Evolutionary conservation across 2,113 vertebrate genomes (phyloP), one percentile per base, ranked within the genome.

Genomic region (Cololabis saira): DNA sequence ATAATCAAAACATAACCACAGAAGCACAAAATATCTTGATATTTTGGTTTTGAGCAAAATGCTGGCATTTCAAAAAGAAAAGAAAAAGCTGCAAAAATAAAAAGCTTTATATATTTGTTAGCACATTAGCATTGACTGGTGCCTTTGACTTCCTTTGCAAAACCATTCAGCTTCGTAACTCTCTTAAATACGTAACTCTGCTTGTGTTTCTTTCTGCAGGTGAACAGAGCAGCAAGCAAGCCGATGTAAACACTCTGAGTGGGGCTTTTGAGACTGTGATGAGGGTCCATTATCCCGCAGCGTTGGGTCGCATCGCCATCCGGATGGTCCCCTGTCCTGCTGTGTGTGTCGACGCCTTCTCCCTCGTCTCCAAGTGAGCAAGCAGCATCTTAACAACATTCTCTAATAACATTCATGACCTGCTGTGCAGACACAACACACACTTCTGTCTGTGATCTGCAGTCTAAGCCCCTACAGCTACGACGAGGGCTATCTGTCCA

Each of bases 381-480:
- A 24, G 0, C 30, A 14, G 27, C 3, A 5, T 59, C 49, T 55
- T 27, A 55, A 50, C 40, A 24, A 50, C 40, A 49, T 4, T 22
- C 40, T 37, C 41, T 59, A 0, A 15, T 2, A 16, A 19, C 7
- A 12, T 1, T n/a, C 10, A 2, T 5, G 9, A 6, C 53, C 40
- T 12, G 22, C 53, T 44, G 68, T 16, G 12, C 3, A 12, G 42
- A 43, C n/a, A 3, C 66, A 14, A 58, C 45, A 52, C 42, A 12
- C 43, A 12, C 22, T 4, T 5, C 4, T 18, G 73, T 77, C 55
- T 63, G 44, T 71, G 9, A 72, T 17, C 19, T 59, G 15, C 90
- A 99, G 98, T 74, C 93, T 99, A 61, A 99, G 96, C 80, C 97
- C 98, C 0, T 97, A 98, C 66, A 97, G 97, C 68, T 95, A 98